Conservation (phyloP, 2,888 invertebrate species). For the Mythimna impura region DNA sequence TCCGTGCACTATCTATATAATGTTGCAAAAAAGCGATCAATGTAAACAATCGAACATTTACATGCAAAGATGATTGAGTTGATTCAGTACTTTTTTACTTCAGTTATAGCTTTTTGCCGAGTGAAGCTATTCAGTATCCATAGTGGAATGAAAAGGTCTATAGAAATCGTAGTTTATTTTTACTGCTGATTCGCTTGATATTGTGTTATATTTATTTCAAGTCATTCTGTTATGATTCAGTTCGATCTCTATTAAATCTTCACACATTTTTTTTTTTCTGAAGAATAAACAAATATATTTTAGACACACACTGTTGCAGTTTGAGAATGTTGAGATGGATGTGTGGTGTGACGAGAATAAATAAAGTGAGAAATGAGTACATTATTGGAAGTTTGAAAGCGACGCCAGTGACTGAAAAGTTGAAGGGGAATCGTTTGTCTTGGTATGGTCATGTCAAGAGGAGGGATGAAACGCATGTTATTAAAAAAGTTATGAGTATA, state of each 20-base stretch:
- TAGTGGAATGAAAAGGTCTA: background rate
- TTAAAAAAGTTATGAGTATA: no score
- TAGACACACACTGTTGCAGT: no score
- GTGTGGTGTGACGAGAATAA: no score
- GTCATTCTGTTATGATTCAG: background rate
- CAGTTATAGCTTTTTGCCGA: constrained; percentile 2
- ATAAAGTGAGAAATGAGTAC: no score
- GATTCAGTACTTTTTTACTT: background rate
- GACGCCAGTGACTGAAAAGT: no score
- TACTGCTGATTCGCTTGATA: background rate
- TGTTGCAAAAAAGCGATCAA: background rate
- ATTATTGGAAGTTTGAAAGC: no score
- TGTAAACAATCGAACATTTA: background rate
- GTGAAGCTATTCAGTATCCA: background rate
- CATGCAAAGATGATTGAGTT: background rate
- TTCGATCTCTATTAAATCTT: background rate
- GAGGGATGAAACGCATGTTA: no score
- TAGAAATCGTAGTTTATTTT: constrained; percentile 11
- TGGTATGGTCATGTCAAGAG: no score
- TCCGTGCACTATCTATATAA: no score
- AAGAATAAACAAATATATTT: background rate
- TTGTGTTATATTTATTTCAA: background rate
- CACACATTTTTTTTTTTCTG: no score
- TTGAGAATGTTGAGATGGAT: no score
- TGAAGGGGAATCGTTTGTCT: no score